A percentile compares a stretch with the other conserved stretches of the same genome.
phyloP scores from a whole-genome alignment of 2,113 vertebrate species.

The Oreocharis arfaki region DNA sequence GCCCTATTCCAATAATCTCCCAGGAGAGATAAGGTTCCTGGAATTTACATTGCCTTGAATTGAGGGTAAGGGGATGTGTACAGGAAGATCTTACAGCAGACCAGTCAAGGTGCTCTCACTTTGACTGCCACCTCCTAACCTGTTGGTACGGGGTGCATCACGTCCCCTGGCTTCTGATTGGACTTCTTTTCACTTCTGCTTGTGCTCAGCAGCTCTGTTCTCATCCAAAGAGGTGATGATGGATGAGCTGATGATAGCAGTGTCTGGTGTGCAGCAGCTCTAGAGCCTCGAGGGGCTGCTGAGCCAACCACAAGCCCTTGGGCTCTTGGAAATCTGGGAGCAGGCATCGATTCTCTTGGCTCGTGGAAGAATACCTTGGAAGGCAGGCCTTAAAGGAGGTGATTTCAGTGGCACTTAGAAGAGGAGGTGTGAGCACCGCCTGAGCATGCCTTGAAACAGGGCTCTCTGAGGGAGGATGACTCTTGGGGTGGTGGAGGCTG shows the following conservation, averaged over 20 bases:
- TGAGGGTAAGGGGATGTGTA: background rate
- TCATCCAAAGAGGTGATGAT: background rate
- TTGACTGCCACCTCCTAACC: background rate
- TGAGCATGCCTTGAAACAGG: background rate
- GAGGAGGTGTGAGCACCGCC: background rate
- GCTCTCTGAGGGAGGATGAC: background rate
- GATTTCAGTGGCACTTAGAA: background rate
- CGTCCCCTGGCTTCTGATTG: rapidly evolving
- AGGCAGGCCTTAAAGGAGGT: background rate
- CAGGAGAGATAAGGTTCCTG: background rate
- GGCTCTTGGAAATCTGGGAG: conserved; percentile 4
- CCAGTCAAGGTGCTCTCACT: background rate
- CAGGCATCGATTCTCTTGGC: background rate
- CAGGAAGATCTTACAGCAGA: background rate
- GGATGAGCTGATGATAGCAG: background rate
- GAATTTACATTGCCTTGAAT: background rate
- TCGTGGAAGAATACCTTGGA: background rate
- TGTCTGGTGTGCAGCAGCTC: background rate
- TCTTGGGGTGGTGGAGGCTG: background rate
- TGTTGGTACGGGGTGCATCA: background rate
- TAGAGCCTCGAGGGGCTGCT: background rate
- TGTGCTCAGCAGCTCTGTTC: background rate
- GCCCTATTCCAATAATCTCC: background rate
- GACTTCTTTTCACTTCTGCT: background rate
- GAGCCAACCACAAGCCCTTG: background rate